Percentiles rank a stretch among this genome's conserved stretches.
Evolutionary conservation across 2,797 vertebrate genomes (phyloP).

Genomic region (Rhodeus uyekii): DNA sequence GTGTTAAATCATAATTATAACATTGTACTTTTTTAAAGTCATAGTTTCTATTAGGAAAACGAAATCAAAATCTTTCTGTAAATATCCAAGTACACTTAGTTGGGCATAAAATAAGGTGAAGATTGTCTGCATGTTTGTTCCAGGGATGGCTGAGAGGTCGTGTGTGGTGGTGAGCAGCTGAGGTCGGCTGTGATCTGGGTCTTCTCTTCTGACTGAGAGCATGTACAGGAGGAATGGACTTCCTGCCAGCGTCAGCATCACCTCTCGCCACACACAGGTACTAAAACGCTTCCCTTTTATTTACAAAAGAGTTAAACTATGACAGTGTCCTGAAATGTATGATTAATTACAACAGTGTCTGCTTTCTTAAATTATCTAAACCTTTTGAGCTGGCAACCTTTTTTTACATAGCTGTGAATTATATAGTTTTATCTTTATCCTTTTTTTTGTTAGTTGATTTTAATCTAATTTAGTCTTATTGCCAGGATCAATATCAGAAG

Average conservation of each 20-base stretch:
- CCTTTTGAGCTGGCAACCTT: neutral
- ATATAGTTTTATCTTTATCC: neutral
- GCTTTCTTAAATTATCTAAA: neutral
- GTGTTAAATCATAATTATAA: neutral
- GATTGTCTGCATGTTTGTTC: constrained; percentile 5
- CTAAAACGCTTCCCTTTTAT: neutral
- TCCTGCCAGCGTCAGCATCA: constrained; percentile 89
- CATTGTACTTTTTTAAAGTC: neutral
- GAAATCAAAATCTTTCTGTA: neutral
- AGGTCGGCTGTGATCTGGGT: constrained; percentile 46
- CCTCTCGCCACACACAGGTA: constrained; percentile 92
- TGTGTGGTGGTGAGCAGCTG: constrained; percentile 54
- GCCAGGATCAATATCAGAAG: neutral
- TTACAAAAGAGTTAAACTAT: neutral
- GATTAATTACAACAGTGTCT: neutral
- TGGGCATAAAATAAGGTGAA: neutral
- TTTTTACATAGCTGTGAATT: neutral
- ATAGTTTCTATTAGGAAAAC: neutral
- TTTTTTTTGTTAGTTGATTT: neutral
- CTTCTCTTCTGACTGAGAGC: constrained; percentile 76
- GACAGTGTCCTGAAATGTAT: neutral
- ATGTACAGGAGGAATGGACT: constrained; percentile 97
- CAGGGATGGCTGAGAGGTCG: constrained; percentile 53
- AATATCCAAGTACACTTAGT: too few relatives aligned
- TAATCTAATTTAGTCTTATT: neutral